Evolutionary conservation across 2,888 invertebrate species (phyloP), one percentile per base, ranked within the genome.

Genomic region (Troides aeacus): DNA sequence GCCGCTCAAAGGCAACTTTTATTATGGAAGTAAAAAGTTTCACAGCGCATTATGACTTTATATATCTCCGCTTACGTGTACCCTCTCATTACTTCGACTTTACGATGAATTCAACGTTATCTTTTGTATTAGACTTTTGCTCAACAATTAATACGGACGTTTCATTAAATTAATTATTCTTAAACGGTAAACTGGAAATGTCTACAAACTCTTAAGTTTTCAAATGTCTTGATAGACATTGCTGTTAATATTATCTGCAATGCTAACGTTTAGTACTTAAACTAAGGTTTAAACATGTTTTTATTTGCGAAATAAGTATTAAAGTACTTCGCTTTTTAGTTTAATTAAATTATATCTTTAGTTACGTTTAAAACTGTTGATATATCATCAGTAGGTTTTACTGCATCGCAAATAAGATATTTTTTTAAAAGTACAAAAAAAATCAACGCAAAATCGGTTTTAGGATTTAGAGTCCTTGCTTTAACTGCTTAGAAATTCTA

Each of bases 11-110:
- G 70, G 62, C 59, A 70, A 63, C 70, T 70, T 70, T 70, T 70
- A 70, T 66, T 70, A 63, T 63, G 66, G 62, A 57, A 63, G 62
- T 66, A 70, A 70, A 70, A 66, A 70, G 66, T 70, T 70, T 63
- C 58, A 70, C 66, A 66, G 66, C 62, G 46, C 66, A 59, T 70
- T 70, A 70, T 59, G 59, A 63, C 66, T 70, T 66, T 66, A 70
- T 46, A 46, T 66, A 62, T 66, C 66, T 64, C 53, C 64, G 53
- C 60, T 70, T 66, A 65, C 62, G 61, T 65, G 69, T 65, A 24
- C 36, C 58, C 21, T 46, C 58, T 58, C 62, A 62, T 68, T 63
- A 53, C 50, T 39, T 65, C 62, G 12, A 21, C 61, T 69, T 65
- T 58, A 69, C 63, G 66, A 39, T 62, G 50, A 39, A 53, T 64